phyloP scores from a whole-genome alignment of 2,797 vertebrate genomes.

The Craterocephalus amniculus region DNA sequence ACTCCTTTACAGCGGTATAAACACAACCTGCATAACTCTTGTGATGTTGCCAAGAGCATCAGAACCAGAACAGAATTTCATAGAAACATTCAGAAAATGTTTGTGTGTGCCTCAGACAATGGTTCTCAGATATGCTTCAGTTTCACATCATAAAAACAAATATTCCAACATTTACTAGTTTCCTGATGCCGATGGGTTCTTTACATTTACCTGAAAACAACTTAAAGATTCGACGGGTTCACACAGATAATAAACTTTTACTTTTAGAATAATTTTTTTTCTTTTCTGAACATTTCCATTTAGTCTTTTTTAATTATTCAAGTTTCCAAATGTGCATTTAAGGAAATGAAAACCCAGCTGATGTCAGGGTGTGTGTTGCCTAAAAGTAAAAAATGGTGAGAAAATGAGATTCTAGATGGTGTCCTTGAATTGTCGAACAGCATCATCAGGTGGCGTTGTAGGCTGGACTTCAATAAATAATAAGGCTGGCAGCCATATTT shows the following conservation, averaged over 20 bases:
- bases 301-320: background rate
- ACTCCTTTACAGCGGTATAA: conserved; percentile 37
- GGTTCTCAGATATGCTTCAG: conserved; percentile 19
- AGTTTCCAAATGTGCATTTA: background rate
- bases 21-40: conserved; percentile 13
- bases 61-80: conserved; percentile 27
- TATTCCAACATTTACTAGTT: background rate
- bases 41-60: conserved; percentile 25
- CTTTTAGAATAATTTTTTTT: too few species aligned
- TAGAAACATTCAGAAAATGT: conserved; percentile 29
- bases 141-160: conserved; percentile 28
- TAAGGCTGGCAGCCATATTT: background rate
- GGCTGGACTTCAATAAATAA: too few species aligned
- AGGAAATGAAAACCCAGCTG: too few species aligned
- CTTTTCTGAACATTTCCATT: background rate
- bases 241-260: background rate
- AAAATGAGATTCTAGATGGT: background rate
- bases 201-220: background rate
- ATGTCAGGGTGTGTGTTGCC: too few species aligned
- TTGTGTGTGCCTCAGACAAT: conserved; percentile 23
- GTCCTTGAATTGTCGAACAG: background rate
- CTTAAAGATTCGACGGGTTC: background rate
- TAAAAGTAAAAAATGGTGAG: too few species aligned
- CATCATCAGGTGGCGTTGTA: background rate
- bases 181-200: background rate